Evolutionary conservation across 2,888 invertebrate species (phyloP).

Genomic region (Protonemura montana): DNA sequence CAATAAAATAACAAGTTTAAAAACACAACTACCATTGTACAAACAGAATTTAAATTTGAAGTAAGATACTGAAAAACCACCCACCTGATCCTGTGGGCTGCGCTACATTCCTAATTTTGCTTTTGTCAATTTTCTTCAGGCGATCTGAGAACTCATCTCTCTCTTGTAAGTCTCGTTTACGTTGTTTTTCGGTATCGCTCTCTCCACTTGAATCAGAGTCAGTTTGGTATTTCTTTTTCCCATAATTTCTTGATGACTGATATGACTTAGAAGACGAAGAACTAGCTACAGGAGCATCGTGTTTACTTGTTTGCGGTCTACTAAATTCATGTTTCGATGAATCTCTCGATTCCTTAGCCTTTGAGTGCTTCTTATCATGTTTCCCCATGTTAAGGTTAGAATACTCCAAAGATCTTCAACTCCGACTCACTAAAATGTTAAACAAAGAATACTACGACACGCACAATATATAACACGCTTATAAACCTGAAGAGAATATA

Average conservation of each 20-base stretch:
- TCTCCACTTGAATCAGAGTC: slow-evolving; percentile 70
- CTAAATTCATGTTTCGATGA: slow-evolving; percentile 31
- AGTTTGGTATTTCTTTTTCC: slow-evolving; percentile 38
- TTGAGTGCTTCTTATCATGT: slow-evolving; percentile 31
- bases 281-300: not conserved
- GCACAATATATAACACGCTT: too few species aligned
- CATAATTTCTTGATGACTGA: slow-evolving; percentile 22
- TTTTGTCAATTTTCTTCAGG: slow-evolving; percentile 88
- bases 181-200: slow-evolving; percentile 71
- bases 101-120: slow-evolving; percentile 80
- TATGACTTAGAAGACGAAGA: slow-evolving; percentile 13
- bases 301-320: slow-evolving; percentile 8
- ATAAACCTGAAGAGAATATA: too few species aligned
- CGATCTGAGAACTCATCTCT: slow-evolving; percentile 93
- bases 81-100: slow-evolving; percentile 58
- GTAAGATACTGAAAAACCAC: not conserved
- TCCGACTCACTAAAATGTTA: too few species aligned
- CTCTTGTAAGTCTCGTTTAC: slow-evolving; percentile 86
- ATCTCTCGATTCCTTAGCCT: not conserved
- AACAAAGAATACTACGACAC: too few species aligned
- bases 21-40: slow-evolving; percentile 21
- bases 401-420: not conserved
- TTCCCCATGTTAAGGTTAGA: slow-evolving; percentile 8
- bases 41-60: not conserved
- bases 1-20: slow-evolving; percentile 51